A percentile compares a stretch with the other conserved stretches of the same genome.
Evolutionary conservation across 2,888 invertebrate species (phyloP).

Genomic region (Heterodera filipjevi): DNA sequence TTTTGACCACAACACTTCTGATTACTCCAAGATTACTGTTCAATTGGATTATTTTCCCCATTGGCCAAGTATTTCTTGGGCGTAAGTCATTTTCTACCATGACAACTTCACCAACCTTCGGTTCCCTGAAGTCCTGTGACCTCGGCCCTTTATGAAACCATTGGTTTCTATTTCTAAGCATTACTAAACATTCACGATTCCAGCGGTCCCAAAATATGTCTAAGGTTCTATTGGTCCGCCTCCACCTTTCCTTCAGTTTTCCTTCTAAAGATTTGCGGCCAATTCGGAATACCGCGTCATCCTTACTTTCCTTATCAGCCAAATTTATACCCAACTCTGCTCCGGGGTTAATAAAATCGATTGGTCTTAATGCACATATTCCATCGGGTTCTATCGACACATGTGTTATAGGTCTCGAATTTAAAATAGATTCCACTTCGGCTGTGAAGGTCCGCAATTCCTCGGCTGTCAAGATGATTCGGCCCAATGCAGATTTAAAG

Average conservation of each 20-base stretch:
- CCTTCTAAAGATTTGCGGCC: not conserved
- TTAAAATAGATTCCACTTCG: constrained; percentile 21
- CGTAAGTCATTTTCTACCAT: not conserved
- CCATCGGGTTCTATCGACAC: not conserved
- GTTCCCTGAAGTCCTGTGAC: not conserved
- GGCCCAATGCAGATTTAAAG: constrained; percentile 16
- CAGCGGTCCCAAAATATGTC: not conserved
- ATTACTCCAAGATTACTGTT: not conserved
- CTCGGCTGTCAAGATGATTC: constrained; percentile 13
- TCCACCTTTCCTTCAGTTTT: not conserved
- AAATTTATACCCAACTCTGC: not conserved
- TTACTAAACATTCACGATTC: not conserved
- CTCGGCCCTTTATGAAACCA: not conserved
- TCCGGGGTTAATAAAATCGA: constrained; percentile 8
- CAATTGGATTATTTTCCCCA: constrained; percentile 4
- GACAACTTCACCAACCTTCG: not conserved
- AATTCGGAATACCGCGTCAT: not conserved
- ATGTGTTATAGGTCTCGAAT: constrained; percentile 20
- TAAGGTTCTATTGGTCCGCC: not conserved
- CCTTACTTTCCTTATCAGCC: not conserved
- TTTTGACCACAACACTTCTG: not conserved
- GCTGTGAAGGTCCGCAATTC: constrained; percentile 19
- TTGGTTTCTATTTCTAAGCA: not conserved
- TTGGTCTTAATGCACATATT: constrained; percentile 2
- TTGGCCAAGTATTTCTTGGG: not conserved